These are phyloP conservation scores for Astyanax mexicanus DNA, from an alignment of 2,797 vertebrate genomes.

Conservation along the genomic window DNA sequence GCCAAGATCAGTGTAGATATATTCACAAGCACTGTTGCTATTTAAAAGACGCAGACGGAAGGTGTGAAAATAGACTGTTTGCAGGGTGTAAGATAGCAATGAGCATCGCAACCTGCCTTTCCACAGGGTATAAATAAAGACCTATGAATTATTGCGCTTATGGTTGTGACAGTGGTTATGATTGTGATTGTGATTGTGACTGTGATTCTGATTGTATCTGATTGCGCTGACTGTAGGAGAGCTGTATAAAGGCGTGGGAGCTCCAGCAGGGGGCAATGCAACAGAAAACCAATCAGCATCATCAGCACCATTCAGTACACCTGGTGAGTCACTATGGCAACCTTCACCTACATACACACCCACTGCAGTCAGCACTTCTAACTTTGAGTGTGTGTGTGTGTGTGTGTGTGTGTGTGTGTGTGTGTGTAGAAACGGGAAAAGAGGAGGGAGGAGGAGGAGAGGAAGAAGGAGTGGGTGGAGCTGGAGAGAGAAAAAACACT, in stretches of 20 bases:
- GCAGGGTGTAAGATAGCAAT: too few relatives aligned
- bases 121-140: too few relatives aligned
- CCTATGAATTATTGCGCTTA: too few relatives aligned
- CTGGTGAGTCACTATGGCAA: slow-evolving; percentile 81
- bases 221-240: slow-evolving; percentile 79
- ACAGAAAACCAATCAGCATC: slow-evolving; percentile 74
- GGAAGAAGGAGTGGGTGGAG: slow-evolving; percentile 90
- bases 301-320: slow-evolving; percentile 89
- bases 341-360: neutral
- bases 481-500: slow-evolving; percentile 92
- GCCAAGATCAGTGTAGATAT: too few relatives aligned
- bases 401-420: slow-evolving; percentile 62
- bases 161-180: too few relatives aligned
- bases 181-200: neutral
- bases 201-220: neutral
- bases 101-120: too few relatives aligned
- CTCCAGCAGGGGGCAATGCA: slow-evolving; percentile 79
- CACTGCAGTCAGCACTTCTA: slow-evolving; percentile 7
- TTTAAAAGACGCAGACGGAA: too few relatives aligned
- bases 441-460: slow-evolving; percentile 87
- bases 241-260: slow-evolving; percentile 84
- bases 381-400: slow-evolving; percentile 43
- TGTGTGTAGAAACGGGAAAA: slow-evolving; percentile 88
- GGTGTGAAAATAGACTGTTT: too few relatives aligned
- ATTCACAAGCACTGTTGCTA: too few relatives aligned